Base-by-base conservation (phyloP, 2,113 vertebrate genomes). In the Stomatorhinus ivindoensis region DNA sequence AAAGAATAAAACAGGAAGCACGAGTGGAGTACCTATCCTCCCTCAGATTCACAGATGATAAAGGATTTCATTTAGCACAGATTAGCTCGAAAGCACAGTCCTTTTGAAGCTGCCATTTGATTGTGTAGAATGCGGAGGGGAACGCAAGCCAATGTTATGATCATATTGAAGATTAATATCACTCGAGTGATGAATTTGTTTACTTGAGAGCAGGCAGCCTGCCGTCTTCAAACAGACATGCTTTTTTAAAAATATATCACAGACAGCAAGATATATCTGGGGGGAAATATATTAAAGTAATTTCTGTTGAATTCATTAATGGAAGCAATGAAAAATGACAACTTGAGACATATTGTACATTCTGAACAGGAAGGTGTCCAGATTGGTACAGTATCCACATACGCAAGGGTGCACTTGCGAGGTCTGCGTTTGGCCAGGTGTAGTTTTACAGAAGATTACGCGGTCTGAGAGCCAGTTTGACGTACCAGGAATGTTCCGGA, bases 381-480 rank as follows among this genome's bases (percentile, higher is more conserved):
- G 73, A 19, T 15, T 17, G 17, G 73, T 80, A 17, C 31, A 48
- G 44, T 39, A 73, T 44, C 44, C 1, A 27, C 39, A 88, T 24
- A 73, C n/a, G n/a, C 87, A 46, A 11, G 17, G 19, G 17, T 7
- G 3, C 17, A 39, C 13, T 53, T 39, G 24, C 17, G 19, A 69
- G 39, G 35, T 48, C 61, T 88, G n/a, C 73, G 31, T 73, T 50
- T 13, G 39, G 42, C 9, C 42, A 69, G n/a, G 42, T 69, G 48
- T 69, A 73, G 46, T 73, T 69, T 88, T 47, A 88, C 61, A 73
- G 87, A 73, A 31, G 21, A 69, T 48, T 31, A 48, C n/a, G 13
- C 31, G 5, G 88, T 42, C 48, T 55, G 88, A 89, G 48, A 89
- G 69, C 69, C 31, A n/a, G 73, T 31, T n/a, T 55, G 73, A 89